These are phyloP conservation scores for Neocloeon triangulifer DNA, from an alignment of 1,140 invertebrate species.

Conservation along the genomic window DNA sequence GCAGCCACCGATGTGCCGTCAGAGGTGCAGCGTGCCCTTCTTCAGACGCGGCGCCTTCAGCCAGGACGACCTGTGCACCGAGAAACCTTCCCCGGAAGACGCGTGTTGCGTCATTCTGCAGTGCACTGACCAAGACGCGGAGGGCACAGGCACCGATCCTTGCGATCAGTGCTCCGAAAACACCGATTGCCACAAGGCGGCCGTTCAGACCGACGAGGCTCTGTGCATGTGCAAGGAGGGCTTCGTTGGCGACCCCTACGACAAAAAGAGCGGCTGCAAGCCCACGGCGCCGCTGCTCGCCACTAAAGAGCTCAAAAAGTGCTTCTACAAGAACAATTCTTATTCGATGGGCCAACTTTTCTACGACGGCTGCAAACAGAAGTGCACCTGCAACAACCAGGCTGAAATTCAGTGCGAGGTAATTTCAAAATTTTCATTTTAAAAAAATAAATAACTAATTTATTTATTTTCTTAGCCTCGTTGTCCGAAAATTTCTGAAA, in stretches of 20 bases:
- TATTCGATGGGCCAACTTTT: conserved; percentile 16
- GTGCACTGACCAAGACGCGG: conserved; percentile 31
- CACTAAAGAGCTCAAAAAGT: conserved; percentile 11
- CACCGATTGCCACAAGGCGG: too few species aligned
- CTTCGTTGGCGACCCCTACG: conserved; percentile 16
- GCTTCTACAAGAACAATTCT: conserved; percentile 15
- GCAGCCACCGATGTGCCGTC: conserved; percentile 32
- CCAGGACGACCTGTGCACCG: conserved; percentile 46
- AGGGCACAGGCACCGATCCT: too few species aligned
- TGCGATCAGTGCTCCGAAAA: too few species aligned
- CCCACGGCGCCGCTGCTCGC: conserved; percentile 9
- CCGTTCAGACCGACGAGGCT: too few species aligned
- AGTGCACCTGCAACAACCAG: conserved; percentile 16
- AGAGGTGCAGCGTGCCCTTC: conserved; percentile 34
- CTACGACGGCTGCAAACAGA: conserved; percentile 17
- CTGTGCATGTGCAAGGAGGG: conserved; percentile 17
- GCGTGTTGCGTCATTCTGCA: conserved; percentile 50
- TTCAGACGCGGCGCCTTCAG: conserved; percentile 32
- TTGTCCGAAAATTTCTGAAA: conserved; percentile 6
- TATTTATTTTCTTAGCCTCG: too few species aligned
- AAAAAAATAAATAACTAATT: too few species aligned
- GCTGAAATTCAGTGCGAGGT: conserved; percentile 16
- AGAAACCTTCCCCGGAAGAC: conserved; percentile 37
- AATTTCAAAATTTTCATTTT: too few species aligned
- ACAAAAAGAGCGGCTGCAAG: conserved; percentile 13